Evolutionary conservation across 2,113 vertebrate genomes (phyloP), one percentile per base, ranked within the genome.

Genomic region (Bujurquina vittata): DNA sequence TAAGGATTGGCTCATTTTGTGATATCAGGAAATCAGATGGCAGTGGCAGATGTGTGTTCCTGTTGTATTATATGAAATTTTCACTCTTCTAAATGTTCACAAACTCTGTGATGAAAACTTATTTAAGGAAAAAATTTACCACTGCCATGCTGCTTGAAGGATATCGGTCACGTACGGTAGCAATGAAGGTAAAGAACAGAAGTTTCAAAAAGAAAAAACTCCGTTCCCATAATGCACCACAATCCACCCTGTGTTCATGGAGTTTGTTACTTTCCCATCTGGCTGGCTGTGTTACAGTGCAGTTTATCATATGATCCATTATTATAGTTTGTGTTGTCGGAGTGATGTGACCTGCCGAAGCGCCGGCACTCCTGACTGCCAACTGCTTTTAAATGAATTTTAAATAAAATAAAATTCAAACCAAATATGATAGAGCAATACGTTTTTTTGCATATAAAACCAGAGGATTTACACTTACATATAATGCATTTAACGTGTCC

Each of bases 101-200:
- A 40, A 43, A 40, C 23, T 65, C 7, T 43, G 22, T 43, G 62
- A 65, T 31, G 26, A 26, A 26, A 26, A 26, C 26, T 26, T 26
- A 2, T 26, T 26, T 26, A 26, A 26, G 26, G 26, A 26, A 26
- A 26, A 26, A 26, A 26, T 26, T 77, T 91, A 77, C 79, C 75
- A 65, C 69, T 86, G 43, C 9, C 80, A 76, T 77, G 80, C 90
- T 84, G 85, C 83, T 72, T 84, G 72, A 91, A 89, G 82, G 89
- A 92, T 79, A 52, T 77, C 84, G 69, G 81, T 86, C 87, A 88
- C n/a, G 65, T 84, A n/a, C n/a, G n/a, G n/a, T n/a, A 57, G 89
- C 87, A 67, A 72, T 86, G 76, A 88, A 87, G 88, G 91, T 88
- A 59, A 75, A 22, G 29, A 75, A 37, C 69, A 72, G 76, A n/a